Evolutionary conservation across 1,140 invertebrate species (phyloP), one percentile per base, ranked within the genome.

Genomic region (Brachionus sp.): DNA sequence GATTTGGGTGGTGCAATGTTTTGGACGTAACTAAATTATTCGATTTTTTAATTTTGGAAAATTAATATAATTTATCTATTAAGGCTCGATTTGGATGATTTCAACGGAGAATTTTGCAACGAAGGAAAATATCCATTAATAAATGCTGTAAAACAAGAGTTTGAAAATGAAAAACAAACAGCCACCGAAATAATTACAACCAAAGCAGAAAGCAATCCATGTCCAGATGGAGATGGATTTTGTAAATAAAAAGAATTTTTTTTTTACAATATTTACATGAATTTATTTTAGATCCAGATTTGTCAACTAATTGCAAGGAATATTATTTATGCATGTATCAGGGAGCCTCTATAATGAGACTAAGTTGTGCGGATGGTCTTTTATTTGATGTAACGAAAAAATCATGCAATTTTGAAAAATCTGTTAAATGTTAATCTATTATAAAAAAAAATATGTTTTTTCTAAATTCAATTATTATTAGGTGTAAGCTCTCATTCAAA

Each of bases 1-100:
- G 44, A 57, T 80, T 97, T 92, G 86, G 95, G 92, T 37, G 95
- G 95, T 13, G 95, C 95, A 42, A 97, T 97, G 95, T 93, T 95
- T 0, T 97, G 95, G 95, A 95, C 95, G 0, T 70, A 66, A 33
- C 13, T 29, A 33, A 39, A 39, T 13, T 68, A n/a, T 70, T 70
- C 9, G 16, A 39, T 16, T 44, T 42, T 39, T 13, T 19, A 16
- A 16, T 37, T 19, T 42, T 16, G 12, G n/a, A 91, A 97, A 0
- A 29, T 0, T 98, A 95, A 96, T 95, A 95, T 0, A 91, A 97
- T 0, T 95, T 97, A 7, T 12, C 4, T 29, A 29, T 5, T 19
- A 70, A 70, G 66, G 13, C 42, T 70, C 9, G 66, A 70, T 86
- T 95, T 97, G 93, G 96, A 88, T 77, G 87, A 88, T 82, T 87